Evolutionary conservation across 2,888 invertebrate genomes (phyloP), one percentile per base, ranked within the genome.

Genomic region (Dynastes grantii): DNA sequence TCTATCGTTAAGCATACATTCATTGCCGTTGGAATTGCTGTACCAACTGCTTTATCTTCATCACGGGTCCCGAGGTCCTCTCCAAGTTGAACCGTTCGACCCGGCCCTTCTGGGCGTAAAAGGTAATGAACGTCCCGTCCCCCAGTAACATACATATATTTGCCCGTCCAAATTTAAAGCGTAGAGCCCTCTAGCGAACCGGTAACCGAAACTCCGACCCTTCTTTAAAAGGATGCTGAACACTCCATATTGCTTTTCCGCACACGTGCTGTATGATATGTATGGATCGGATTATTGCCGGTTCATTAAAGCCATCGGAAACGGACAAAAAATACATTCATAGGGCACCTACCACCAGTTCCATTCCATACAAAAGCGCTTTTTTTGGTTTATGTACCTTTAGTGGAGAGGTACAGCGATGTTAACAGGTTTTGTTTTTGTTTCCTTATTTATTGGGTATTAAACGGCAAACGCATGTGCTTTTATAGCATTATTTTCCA

Each of bases 21-120:
- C 55, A 45, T 45, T 11, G 45, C 11, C 45, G 45, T 32, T 45
- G 63, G 11, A 63, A 63, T 32, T 63, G n/a, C 55, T 55, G 9
- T 63, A 63, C 63, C 63, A 32, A 29, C 32, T 63, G 63, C 63
- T 63, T 63, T 63, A 63, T 63, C 63, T 55, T 55, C 55, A 55
- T 8, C 55, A 3, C 22, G 55, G 22, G 16, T 55, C 22, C 22
- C 16, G 55, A 55, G 55, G 16, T 55, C 55, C 22, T 55, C 55
- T 22, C 32, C 32, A 55, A 55, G 22, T 55, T 55, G 45, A 45
- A 45, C 55, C 55, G 55, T 55, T 22, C 55, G 55, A 16, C 16
- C 1, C 45, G 45, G 45, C 55, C 55, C 55, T 55, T n/a, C 55
- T 8, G 65, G 16, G 40, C 16, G 16, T 37, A 40, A 65, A 65